Evolutionary conservation across 2,888 invertebrate species (phyloP).

Genomic region (Coecobrya sp.): DNA sequence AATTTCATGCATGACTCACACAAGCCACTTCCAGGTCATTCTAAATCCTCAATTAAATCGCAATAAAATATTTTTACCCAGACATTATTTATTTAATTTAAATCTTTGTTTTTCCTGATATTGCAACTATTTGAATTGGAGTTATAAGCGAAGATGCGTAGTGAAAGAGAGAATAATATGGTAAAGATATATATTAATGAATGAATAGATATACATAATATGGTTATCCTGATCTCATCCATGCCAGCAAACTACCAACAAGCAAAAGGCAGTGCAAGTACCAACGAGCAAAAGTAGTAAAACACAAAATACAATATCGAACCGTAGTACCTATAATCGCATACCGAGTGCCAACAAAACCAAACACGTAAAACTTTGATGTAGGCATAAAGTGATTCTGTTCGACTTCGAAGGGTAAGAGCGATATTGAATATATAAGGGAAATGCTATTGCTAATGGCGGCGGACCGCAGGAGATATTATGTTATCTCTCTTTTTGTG

Average conservation of each 20-base stretch:
- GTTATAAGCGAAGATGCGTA: slow-evolving; percentile 11
- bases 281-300: slow-evolving; percentile 29
- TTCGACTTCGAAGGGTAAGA: slow-evolving; percentile 42
- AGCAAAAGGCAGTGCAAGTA: not conserved
- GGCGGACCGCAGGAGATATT: slow-evolving; percentile 71
- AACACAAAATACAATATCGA: slow-evolving; percentile 54
- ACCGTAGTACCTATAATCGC: slow-evolving; percentile 50
- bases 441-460: slow-evolving; percentile 67
- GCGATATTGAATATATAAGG: slow-evolving; percentile 62
- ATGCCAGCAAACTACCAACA: not conserved
- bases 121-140: no score
- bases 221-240: slow-evolving; percentile 31
- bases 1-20: no score
- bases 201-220: slow-evolving; percentile 18
- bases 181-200: slow-evolving; percentile 54
- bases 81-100: no score
- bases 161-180: slow-evolving; percentile 31
- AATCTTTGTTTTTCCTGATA: no score
- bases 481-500: slow-evolving; percentile 32
- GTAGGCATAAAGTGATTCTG: slow-evolving; percentile 31
- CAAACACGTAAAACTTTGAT: slow-evolving; percentile 35
- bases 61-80: no score
- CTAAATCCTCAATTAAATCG: no score
- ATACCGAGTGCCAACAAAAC: slow-evolving; percentile 45
- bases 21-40: no score